Evolutionary conservation across 2,888 invertebrate genomes (phyloP).

Genomic region (Melanostoma mellinum): DNA sequence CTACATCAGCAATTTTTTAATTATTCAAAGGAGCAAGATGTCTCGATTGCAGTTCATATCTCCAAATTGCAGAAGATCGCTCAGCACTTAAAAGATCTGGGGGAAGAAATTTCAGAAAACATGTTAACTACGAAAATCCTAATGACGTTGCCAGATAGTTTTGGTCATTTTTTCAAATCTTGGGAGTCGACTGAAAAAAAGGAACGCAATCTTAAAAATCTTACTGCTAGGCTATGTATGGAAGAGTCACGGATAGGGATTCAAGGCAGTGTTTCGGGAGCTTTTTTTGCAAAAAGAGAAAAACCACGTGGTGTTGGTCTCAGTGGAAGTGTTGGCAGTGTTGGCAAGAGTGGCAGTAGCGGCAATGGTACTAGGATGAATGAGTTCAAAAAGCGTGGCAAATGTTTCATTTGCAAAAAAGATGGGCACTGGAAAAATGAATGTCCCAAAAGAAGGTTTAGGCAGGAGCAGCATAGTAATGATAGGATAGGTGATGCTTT

Average conservation of each 20-base stretch:
- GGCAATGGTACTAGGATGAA: no score
- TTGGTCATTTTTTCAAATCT: constrained; percentile 73
- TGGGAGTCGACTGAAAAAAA: constrained; percentile 73
- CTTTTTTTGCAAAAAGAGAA: constrained; percentile 22
- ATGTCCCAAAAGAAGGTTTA: background rate
- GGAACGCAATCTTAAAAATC: constrained; percentile 71
- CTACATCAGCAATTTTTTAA: no score
- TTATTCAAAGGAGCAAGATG: no score
- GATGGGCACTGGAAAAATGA: constrained; percentile 28
- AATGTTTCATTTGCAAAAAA: constrained; percentile 15
- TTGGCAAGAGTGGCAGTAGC: no score
- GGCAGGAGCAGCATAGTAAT: background rate
- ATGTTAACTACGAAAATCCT: no score
- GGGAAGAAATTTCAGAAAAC: no score
- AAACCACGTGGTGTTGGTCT: background rate
- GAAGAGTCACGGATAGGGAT: constrained; percentile 72
- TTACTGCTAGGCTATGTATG: constrained; percentile 55
- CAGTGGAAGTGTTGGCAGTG: background rate
- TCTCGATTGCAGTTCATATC: no score
- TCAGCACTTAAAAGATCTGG: no score
- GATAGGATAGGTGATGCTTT: constrained; percentile 8
- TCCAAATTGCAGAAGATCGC: no score
- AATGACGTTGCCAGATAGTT: constrained; percentile 56
- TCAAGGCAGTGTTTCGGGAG: constrained; percentile 52
- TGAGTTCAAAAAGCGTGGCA: background rate